A percentile compares a stretch with the other conserved stretches of the same genome.
These are phyloP conservation scores for Drosophila arawakana DNA, from an alignment of 1,140 invertebrate species.

Conservation along the genomic window DNA sequence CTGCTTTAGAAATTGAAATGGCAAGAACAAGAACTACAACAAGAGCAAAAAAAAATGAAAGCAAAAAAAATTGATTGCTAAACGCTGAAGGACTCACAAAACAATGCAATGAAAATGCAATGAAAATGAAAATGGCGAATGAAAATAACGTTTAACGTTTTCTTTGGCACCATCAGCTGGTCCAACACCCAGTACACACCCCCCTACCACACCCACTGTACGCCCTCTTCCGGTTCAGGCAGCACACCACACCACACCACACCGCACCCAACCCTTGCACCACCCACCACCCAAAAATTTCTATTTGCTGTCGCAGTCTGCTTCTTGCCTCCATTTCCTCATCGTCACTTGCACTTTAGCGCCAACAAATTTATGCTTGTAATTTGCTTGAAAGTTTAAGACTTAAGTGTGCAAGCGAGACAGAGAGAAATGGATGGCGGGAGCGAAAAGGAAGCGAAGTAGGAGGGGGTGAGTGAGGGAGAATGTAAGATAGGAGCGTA, in stretches of 20 bases:
- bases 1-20: slow-evolving; percentile 55
- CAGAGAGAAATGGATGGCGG: background rate
- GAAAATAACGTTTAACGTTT: slow-evolving; percentile 56
- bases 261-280: too few species aligned
- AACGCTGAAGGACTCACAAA: slow-evolving; percentile 55
- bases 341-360: slow-evolving; percentile 51
- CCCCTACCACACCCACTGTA: background rate
- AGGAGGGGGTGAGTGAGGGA: background rate
- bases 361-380: slow-evolving; percentile 47
- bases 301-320: background rate
- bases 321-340: slow-evolving; percentile 22
- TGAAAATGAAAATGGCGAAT: slow-evolving; percentile 55
- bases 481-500: slow-evolving; percentile 5
- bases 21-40: slow-evolving; percentile 30
- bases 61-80: slow-evolving; percentile 51
- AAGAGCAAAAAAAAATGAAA: slow-evolving; percentile 2
- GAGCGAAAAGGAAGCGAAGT: background rate
- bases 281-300: too few species aligned
- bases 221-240: background rate
- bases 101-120: slow-evolving; percentile 58
- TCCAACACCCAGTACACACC: background rate
- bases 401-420: background rate
- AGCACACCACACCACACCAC: too few species aligned
- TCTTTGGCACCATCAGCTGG: slow-evolving; percentile 41
- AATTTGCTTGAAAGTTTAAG: slow-evolving; percentile 33